Conservation (phyloP, 2,113 vertebrate genomes). For the Fregata magnificens region DNA sequence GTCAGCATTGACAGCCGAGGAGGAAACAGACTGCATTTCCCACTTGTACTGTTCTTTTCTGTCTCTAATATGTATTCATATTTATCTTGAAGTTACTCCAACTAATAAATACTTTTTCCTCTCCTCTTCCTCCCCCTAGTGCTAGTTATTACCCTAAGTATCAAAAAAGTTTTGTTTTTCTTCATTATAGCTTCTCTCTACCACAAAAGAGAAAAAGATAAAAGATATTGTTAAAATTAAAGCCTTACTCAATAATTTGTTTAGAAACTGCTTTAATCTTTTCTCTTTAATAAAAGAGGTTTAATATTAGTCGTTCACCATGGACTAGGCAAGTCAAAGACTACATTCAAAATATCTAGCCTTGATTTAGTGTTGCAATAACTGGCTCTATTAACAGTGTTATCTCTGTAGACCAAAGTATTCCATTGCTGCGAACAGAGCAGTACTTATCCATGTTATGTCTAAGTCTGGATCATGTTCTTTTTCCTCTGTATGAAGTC, state of each 20-base stretch:
- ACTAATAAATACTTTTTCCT: not conserved
- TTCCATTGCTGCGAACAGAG: not conserved
- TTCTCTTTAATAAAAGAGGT: not conserved
- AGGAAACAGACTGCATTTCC: not conserved
- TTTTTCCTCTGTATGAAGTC: not conserved
- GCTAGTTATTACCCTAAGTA: not conserved
- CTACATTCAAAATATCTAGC: not conserved
- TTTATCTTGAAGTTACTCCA: not conserved
- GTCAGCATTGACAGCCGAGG: not conserved
- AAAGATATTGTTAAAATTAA: not conserved
- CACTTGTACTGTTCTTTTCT: not conserved
- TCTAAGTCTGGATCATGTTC: not conserved
- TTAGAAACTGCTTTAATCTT: not conserved
- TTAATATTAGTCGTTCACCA: not conserved
- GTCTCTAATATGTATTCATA: not conserved
- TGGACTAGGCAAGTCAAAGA: not conserved
- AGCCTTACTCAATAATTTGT: not conserved
- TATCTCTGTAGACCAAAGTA: not conserved
- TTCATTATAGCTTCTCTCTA: not conserved
- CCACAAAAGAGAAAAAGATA: not conserved
- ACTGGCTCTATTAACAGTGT: not conserved
- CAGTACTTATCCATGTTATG: not conserved
- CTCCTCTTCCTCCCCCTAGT: not conserved
- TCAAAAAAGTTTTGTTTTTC: not conserved
- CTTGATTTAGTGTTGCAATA: constrained; percentile 1